Conservation (phyloP, 2,113 vertebrate species). For the Pachypanchax playfairii region DNA sequence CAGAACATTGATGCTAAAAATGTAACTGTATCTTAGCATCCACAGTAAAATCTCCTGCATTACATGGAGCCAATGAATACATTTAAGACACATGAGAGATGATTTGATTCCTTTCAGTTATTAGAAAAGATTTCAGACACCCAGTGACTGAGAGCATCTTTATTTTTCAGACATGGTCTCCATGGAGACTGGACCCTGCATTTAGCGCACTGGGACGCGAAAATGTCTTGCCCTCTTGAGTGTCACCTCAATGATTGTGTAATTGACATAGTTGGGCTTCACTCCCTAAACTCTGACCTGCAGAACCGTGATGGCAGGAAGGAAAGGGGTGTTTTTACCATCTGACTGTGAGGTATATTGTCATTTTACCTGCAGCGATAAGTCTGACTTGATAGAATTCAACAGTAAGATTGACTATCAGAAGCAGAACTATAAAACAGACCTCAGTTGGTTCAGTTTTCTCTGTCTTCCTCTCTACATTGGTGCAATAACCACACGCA, state of each 20-base stretch:
- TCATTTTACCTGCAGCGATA: not conserved
- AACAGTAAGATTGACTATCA: not conserved
- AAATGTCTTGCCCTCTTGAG: constrained; percentile 66
- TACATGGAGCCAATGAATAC: too few relatives aligned
- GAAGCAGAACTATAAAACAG: constrained; percentile 13
- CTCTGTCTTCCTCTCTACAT: constrained; percentile 74
- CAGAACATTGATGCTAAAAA: too few relatives aligned
- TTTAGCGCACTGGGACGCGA: constrained; percentile 48
- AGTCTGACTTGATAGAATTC: not conserved
- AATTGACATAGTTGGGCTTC: constrained; percentile 19
- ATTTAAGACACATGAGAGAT: constrained; percentile 33
- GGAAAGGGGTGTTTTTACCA: constrained; percentile 18
- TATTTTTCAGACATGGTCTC: constrained; percentile 28
- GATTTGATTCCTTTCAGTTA: too few relatives aligned
- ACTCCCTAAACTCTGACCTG: constrained; percentile 68
- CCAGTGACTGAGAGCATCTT: constrained; percentile 35
- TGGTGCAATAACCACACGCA: constrained; percentile 63
- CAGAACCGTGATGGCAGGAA: constrained; percentile 63
- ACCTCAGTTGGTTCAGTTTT: constrained; percentile 72
- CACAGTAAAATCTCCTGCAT: too few relatives aligned
- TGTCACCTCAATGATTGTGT: constrained; percentile 47
- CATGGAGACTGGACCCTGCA: constrained; percentile 38
- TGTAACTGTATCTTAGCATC: too few relatives aligned
- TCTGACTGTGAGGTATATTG: not conserved
- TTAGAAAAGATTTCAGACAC: constrained; percentile 25